Conservation (phyloP, 2,113 vertebrate species). For the Lepisosteus oculatus region DNA sequence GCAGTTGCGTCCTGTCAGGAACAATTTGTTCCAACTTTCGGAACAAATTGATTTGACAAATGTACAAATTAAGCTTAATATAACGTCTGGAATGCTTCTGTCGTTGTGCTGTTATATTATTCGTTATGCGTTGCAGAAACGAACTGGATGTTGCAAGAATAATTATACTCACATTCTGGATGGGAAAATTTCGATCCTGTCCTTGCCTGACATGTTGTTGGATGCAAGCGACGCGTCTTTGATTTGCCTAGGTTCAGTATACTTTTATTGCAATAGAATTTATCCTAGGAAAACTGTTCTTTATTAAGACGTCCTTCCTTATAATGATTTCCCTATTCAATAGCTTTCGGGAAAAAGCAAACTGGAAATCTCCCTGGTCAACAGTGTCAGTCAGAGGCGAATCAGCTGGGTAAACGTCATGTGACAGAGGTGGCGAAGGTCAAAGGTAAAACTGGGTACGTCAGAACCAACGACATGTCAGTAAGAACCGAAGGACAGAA, state of each 20-base stretch:
- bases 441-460: background rate
- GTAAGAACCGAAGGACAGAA: no score
- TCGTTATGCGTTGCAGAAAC: no score
- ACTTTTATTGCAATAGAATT: background rate
- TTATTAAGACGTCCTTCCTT: background rate
- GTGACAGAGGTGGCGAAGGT: slow-evolving; percentile 16
- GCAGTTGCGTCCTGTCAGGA: no score
- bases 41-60: no score
- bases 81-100: no score
- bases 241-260: background rate
- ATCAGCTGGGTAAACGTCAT: slow-evolving; percentile 54
- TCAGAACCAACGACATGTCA: no score
- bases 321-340: slow-evolving; percentile 1
- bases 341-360: background rate
- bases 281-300: background rate
- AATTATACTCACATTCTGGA: slow-evolving; percentile 88
- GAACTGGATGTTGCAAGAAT: no score
- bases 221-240: background rate
- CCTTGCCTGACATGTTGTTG: slow-evolving; percentile 86
- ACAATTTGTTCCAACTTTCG: no score
- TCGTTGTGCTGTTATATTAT: no score
- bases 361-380: slow-evolving; percentile 38
- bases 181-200: slow-evolving; percentile 93
- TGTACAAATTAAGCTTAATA: no score
- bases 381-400: slow-evolving; percentile 26